These are phyloP conservation scores for Brachymystax lenok DNA, from an alignment of 2,797 vertebrate genomes.

Conservation along the genomic window DNA sequence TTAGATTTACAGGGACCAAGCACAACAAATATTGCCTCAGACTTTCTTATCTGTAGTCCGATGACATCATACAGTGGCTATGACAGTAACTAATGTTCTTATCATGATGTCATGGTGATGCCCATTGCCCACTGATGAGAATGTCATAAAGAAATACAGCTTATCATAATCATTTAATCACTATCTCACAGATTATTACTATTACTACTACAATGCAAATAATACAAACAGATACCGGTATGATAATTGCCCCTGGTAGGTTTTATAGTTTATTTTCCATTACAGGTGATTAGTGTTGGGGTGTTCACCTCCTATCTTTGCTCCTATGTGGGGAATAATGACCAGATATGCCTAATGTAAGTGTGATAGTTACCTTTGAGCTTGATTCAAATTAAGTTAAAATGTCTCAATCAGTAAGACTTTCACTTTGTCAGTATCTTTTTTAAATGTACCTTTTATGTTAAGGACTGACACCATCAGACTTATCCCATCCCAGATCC, in stretches of 20 bases:
- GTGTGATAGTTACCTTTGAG: background rate
- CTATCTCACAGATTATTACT: background rate
- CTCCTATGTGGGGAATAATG: conserved; percentile 47
- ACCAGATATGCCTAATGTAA: conserved; percentile 1
- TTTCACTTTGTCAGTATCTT: background rate
- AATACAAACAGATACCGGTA: background rate
- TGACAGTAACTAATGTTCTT: background rate
- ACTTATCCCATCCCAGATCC: background rate
- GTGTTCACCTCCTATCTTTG: background rate
- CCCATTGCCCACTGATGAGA: background rate
- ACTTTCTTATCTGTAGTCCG: no score
- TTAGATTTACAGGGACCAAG: background rate
- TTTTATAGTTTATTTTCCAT: background rate
- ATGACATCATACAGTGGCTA: background rate
- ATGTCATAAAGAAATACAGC: background rate
- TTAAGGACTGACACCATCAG: background rate
- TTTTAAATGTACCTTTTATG: background rate
- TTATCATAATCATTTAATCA: background rate
- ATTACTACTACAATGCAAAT: background rate
- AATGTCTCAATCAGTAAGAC: background rate
- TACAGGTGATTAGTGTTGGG: conserved; percentile 15
- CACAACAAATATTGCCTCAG: background rate
- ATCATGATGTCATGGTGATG: background rate
- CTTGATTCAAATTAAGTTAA: background rate
- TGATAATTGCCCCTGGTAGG: background rate